Evolutionary conservation across 2,113 vertebrate species (phyloP), one percentile per base, ranked within the genome.

Genomic region (Damaliscus lunatus): DNA sequence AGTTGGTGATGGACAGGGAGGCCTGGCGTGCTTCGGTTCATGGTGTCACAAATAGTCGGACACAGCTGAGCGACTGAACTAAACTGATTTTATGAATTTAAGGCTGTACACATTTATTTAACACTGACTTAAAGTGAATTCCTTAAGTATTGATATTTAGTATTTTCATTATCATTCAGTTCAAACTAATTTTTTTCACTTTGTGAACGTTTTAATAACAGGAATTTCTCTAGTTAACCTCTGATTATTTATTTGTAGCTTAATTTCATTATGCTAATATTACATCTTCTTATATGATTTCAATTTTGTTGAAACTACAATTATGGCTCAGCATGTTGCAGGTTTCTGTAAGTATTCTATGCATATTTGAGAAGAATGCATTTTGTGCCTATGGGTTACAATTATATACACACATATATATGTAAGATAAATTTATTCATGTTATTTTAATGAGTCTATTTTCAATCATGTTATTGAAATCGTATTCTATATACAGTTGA

Each of bases 241-340:
- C 8, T 57, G 43, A 80, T 92, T 86, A 60, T 84, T 94, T 93
- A 80, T 84, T 94, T 91, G 40, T 43, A 92, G 17, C 19, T 94
- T 91, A 83, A 82, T 93, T 96, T 74, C 4, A 81, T 71, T 83
- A 48, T 88, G 25, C 21, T 64, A 60, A 60, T 2, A 52, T 95
- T 80, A 92, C 50, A 53, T 33, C 0, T 59, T 5, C 87, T 21
- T 31, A 85, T 55, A 43, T 90, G 25, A 88, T 82, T 94, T 95
- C 14, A 82, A 25, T 90, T 83, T 90, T 86, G 29, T 33, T 86
- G 31, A 77, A 33, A 62, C 7, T 87, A 43, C 25, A 71, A n/a
- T 92, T 82, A 57, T 83, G 31, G 33, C 25, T 23, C 40, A 90
- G 6, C 84, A 90, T 19, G 0, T 82, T 92, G 36, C 87, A 74